Conservation (phyloP, 1,140 invertebrate species). For the Babylonia areolata region DNA sequence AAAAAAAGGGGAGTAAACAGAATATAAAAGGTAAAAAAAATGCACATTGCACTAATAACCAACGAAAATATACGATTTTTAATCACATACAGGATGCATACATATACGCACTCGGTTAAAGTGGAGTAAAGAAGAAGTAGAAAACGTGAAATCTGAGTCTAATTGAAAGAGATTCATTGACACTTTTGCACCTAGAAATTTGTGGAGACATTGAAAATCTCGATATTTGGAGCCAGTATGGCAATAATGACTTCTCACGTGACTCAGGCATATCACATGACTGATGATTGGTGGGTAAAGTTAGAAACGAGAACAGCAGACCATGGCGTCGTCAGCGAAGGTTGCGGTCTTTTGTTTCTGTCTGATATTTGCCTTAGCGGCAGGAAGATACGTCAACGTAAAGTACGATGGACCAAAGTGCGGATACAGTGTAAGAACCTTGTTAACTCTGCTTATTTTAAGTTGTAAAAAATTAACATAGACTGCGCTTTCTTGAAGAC, state of each 20-base stretch:
- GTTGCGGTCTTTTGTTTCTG: neutral
- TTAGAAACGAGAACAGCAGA: neutral
- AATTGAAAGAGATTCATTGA: no score
- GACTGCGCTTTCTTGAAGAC: neutral
- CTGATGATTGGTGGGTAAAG: no score
- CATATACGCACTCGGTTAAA: no score
- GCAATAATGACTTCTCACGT: neutral
- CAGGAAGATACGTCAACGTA: neutral
- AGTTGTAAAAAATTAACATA: neutral
- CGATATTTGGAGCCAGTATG: neutral
- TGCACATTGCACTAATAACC: no score
- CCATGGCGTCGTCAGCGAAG: neutral
- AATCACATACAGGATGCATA: no score
- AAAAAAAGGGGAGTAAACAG: no score
- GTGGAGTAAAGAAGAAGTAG: no score
- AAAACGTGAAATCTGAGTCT: no score
- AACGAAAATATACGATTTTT: no score
- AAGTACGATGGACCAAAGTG: neutral
- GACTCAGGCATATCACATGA: neutral
- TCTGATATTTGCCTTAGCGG: neutral
- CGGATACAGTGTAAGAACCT: neutral
- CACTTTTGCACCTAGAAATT: no score
- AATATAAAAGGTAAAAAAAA: no score
- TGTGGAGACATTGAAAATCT: neutral
- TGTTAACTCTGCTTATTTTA: neutral